Base-by-base conservation (phyloP, 2,888 invertebrate genomes). In the Orthosia gothica region DNA sequence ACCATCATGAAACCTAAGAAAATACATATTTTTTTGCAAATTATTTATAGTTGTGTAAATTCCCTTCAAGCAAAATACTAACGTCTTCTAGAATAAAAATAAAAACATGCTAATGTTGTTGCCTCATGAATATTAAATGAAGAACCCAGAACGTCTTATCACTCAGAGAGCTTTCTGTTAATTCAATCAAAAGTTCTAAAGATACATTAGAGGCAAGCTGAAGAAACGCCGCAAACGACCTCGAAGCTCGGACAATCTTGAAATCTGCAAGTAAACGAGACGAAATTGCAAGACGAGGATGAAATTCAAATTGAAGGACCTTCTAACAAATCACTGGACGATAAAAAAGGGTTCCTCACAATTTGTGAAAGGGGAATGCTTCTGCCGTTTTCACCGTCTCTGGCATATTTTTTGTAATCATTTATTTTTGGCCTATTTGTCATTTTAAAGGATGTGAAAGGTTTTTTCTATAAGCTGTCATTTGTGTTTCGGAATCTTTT, bases 281-380 rank as follows among this genome's bases (percentile, higher is more conserved):
- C 63, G 78, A 74, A 79, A 79, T 82, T 69, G 79, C 62, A 75
- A 65, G 76, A 69, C 71, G 74, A 58, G 49, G 62, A 69, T 77
- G 83, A 88, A 85, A 88, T 88, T 87, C 87, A 87, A 86, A 88
- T 85, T 69, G 76, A 63, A 81, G 75, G 84, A 83, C 81, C 86
- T 67, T 80, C 79, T 65, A 64, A 86, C 89, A 88, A 89, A 89
- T 88, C 87, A 82, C 86, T 76, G 70, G 81, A 83, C 84, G 79
- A 86, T 86, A 85, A 89, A 87, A 88, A 88, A 76, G 74, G 81
- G 80, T 76, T 79, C 75, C 73, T 76, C 71, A 83, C 86, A 82
- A 86, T 87, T 88, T 84, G 85, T 80, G 77, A 63, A 79, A 78
- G 65, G 62, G 65, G 69, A 85, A 58, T 74, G 62, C 79, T 71